Evolutionary conservation across 1,140 invertebrate genomes (phyloP), one percentile per base, ranked within the genome.

Genomic region (Danaus melanippus): DNA sequence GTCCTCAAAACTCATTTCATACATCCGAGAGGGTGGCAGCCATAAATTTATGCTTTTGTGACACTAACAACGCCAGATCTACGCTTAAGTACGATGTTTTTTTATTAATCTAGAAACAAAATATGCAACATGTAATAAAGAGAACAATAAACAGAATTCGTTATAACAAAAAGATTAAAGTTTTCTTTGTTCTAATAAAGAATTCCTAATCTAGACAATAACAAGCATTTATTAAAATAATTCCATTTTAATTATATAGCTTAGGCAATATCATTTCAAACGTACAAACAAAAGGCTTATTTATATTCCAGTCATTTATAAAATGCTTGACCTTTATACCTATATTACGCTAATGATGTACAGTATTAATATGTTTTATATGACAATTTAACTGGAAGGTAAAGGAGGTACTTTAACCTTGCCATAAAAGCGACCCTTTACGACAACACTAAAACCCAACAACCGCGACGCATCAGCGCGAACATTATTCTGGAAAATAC

Each of bases 1-100:
- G 66, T 74, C 66, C 47, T 45, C 56, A 50, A 72, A 74, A 70
- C 67, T 73, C 66, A 67, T 74, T 76, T 71, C 66, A 67, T 62
- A 63, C 64, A 58, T 69, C 51, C 57, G 47, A 55, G 63, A 66
- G 60, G 62, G 57, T 63, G 60, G 62, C 73, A 71, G 62, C 64
- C 58, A 53, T 74, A 74, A 78, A 76, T 78, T 72, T 62, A 57
- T 58, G 60, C 72, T 78, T 72, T 64, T 65, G 64, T 68, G 69
- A 71, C 66, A 74, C 70, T 72, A 76, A 76, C 69, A 69, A 71
- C 71, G 64, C 71, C 58, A 50, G 41, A 53, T 50, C 52, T 54
- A 12, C 47, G 21, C 15, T 53, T 58, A 59, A 41, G 17, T 46
- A 60, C 43, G 54, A 46, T 46, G 47, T 44, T 53, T 53, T 21